Base-by-base conservation (phyloP, 2,113 vertebrate genomes). In the Takifugu flavidus region DNA sequence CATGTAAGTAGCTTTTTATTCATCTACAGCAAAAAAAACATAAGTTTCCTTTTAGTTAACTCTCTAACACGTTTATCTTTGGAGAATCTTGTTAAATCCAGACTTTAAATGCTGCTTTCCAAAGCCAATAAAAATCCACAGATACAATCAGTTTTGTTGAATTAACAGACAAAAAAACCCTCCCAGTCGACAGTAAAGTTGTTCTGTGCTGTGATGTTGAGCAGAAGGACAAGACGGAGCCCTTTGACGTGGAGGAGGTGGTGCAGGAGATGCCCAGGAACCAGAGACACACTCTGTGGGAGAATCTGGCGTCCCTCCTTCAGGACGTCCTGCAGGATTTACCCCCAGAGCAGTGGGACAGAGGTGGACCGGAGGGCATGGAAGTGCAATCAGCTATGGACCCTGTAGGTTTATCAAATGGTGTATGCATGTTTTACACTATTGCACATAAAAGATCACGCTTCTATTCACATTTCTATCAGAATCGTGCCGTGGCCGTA, bases 211-310 rank as follows among this genome's bases (percentile, higher is more conserved):
- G 5, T 62, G 4, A 26, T 20, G 15, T 34, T 53, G 73, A 60
- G 25, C 82, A 99, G 96, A 94, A 90, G 71, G 87, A 94, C 73
- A 61, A 65, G 20, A 70, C 87, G 0, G 91, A 94, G 67, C 89
- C 89, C 31, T 95, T 98, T 11, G 90, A 93, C 75, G 82, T 98
- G 72, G 84, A 85, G 2, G 97, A 99, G 61, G 78, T 98, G 39
- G 65, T 99, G 73, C 91, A 97, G 75, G 96, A 98, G 84, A 82
- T 98, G 74, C 68, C 93, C 51, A 89, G 88, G 49, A 91, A 91
- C 59, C 94, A 95, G 80, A 93, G 93, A 13, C 88, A 91, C 67
- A 59, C 82, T 29, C 78, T 98, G 12, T 98, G 97, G 96, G 77
- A 86, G 51, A 91, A 59, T 25, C 86, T 96, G 74, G 83, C 72